Evolutionary conservation across 1,140 invertebrate genomes (phyloP).

Genomic region (Aphis gossypii): DNA sequence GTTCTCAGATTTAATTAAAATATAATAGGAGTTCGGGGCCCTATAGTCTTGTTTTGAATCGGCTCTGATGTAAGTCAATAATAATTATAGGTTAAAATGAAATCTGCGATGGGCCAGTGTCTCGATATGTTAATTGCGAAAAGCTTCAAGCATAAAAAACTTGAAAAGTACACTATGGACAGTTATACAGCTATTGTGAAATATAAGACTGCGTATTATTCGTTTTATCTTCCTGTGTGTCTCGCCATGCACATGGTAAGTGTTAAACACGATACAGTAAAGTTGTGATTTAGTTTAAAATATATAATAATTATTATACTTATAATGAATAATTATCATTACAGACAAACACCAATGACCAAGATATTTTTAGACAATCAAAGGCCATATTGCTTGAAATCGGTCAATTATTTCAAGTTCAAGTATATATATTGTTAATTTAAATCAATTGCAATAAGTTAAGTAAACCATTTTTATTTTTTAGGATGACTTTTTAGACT

Average conservation of each 20-base stretch:
- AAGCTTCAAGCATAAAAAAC: slow-evolving; percentile 66
- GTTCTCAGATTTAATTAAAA: neutral
- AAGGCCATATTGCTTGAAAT: slow-evolving; percentile 90
- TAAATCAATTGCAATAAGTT: neutral
- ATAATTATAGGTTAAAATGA: slow-evolving; percentile 72
- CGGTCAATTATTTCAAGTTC: slow-evolving; percentile 96
- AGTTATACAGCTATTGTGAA: slow-evolving; percentile 90
- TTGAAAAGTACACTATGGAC: slow-evolving; percentile 83
- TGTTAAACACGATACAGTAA: neutral
- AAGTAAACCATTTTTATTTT: neutral
- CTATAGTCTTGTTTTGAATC: too few relatives aligned
- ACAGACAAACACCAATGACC: slow-evolving; percentile 76
- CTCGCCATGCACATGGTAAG: slow-evolving; percentile 86
- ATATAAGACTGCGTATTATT: slow-evolving; percentile 95
- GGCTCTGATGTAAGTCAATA: neutral
- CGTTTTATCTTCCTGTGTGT: slow-evolving; percentile 90
- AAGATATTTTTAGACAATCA: slow-evolving; percentile 81
- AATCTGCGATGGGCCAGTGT: slow-evolving; percentile 81
- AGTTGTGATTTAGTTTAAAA: neutral
- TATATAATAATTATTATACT: slow-evolving; percentile 59
- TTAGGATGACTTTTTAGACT: slow-evolving; percentile 94
- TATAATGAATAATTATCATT: slow-evolving; percentile 56
- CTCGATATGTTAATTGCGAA: slow-evolving; percentile 74
- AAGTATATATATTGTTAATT: slow-evolving; percentile 67
- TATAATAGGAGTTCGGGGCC: neutral